Conservation (phyloP, 1,140 invertebrate species). For the Anthonomus grandis region DNA sequence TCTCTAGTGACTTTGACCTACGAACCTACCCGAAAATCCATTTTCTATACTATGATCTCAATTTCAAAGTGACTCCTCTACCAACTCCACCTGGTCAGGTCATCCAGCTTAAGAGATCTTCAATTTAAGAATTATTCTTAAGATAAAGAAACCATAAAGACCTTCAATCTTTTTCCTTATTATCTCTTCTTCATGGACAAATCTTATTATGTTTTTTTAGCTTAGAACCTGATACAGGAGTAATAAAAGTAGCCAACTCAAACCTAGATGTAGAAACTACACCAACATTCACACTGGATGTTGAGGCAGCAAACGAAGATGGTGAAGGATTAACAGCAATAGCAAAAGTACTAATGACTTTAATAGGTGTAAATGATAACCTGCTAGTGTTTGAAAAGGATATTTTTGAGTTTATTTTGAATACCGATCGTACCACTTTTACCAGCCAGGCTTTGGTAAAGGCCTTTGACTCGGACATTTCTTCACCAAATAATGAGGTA, state of each 20-base stretch:
- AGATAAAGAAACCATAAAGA: too few species aligned
- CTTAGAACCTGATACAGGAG: constrained; percentile 74
- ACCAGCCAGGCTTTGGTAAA: constrained; percentile 68
- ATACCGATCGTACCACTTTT: constrained; percentile 68
- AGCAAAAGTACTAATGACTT: constrained; percentile 68
- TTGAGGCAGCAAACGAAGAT: constrained; percentile 82
- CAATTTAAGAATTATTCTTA: too few species aligned
- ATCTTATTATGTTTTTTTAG: constrained; percentile 53
- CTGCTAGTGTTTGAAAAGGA: constrained; percentile 75
- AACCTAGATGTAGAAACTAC: constrained; percentile 80
- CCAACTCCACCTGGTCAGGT: too few species aligned
- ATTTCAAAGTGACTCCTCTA: too few species aligned
- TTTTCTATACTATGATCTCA: too few species aligned
- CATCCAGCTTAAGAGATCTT: too few species aligned
- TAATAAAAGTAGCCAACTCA: constrained; percentile 71
- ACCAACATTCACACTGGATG: constrained; percentile 69
- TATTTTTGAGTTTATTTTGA: constrained; percentile 78
- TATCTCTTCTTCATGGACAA: too few species aligned
- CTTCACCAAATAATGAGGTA: constrained; percentile 80
- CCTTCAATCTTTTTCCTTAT: too few species aligned
- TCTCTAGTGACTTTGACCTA: too few species aligned
- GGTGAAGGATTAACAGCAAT: constrained; percentile 72
- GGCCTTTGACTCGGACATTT: constrained; percentile 78
- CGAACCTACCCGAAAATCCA: too few species aligned
- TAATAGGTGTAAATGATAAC: constrained; percentile 86